A percentile compares a stretch with the other conserved stretches of the same genome.
These are phyloP conservation scores for Molorchus minor DNA, from an alignment of 2,888 invertebrate species.

Conservation along the genomic window DNA sequence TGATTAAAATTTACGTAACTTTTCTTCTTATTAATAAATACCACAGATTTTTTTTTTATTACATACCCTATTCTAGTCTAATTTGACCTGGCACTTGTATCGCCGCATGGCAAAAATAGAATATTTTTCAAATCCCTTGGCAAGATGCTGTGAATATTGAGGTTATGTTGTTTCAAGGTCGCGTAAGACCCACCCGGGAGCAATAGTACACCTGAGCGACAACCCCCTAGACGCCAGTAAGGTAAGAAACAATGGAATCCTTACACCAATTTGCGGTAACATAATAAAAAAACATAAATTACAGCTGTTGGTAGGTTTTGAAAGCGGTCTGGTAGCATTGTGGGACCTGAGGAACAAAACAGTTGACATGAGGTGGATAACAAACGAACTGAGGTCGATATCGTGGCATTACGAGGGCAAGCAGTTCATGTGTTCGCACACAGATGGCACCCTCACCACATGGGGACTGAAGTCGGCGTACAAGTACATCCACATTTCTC, in stretches of 20 bases:
- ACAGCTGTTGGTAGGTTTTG: constrained; percentile 95
- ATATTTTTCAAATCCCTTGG: no score
- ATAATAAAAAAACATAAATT: no score
- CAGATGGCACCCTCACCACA: constrained; percentile 93
- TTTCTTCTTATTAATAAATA: no score
- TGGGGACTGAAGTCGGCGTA: constrained; percentile 85
- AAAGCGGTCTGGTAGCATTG: constrained; percentile 91
- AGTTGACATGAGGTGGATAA: constrained; percentile 86
- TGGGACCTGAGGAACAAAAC: constrained; percentile 93
- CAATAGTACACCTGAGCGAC: constrained; percentile 95
- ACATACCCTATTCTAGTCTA: no score
- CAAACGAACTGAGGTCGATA: constrained; percentile 83
- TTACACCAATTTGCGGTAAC: neutral
- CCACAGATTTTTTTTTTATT: no score
- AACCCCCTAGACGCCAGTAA: constrained; percentile 96
- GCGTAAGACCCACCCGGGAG: constrained; percentile 95
- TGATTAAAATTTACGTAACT: no score
- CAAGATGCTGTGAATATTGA: constrained; percentile 14
- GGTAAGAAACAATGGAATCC: constrained; percentile 70
- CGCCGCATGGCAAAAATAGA: no score
- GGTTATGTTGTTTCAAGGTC: constrained; percentile 73
- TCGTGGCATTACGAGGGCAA: constrained; percentile 99
- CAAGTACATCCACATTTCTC: constrained; percentile 82
- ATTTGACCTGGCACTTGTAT: no score
- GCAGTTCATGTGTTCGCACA: constrained; percentile 95